Evolutionary conservation across 2,888 invertebrate genomes (phyloP).

Genomic region (Apocheima hispidaria): DNA sequence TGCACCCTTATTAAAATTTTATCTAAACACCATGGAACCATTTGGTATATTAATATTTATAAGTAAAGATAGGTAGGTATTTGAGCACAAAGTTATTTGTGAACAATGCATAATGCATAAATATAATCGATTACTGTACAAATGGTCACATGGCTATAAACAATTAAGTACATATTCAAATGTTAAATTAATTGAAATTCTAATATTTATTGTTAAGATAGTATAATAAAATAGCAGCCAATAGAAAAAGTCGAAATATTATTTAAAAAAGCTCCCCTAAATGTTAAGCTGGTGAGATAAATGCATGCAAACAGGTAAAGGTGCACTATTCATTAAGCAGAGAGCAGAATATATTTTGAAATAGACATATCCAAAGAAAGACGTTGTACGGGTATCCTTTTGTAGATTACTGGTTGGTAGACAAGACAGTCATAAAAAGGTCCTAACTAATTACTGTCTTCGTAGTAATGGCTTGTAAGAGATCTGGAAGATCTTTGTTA

Average conservation of each 20-base stretch:
- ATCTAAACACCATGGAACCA: conserved; percentile 55
- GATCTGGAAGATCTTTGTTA: conserved; percentile 56
- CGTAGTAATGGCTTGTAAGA: conserved; percentile 48
- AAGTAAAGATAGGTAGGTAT: conserved; percentile 7
- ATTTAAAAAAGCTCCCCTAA: conserved; percentile 66
- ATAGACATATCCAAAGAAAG: conserved; percentile 40
- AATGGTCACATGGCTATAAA: conserved; percentile 43
- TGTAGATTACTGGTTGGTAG: conserved; percentile 66
- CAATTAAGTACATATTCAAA: conserved; percentile 45
- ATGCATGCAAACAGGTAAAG: conserved; percentile 78
- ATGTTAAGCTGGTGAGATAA: conserved; percentile 75
- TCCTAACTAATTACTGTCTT: conserved; percentile 49
- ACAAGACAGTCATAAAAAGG: conserved; percentile 55
- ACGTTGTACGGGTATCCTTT: conserved; percentile 26
- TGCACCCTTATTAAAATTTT: conserved; percentile 60
- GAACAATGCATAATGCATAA: conserved; percentile 28
- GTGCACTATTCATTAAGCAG: conserved; percentile 74
- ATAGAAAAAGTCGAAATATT: conserved; percentile 70
- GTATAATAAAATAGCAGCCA: conserved; percentile 73
- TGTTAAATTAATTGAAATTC: conserved; percentile 45
- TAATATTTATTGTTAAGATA: conserved; percentile 56
- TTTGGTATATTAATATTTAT: conserved; percentile 44
- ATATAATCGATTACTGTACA: conserved; percentile 31
- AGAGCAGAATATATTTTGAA: conserved; percentile 67
- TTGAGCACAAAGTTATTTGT: conserved; percentile 34